A percentile compares a stretch with the other conserved stretches of the same genome.
Evolutionary conservation across 1,140 invertebrate species (phyloP).

Genomic region (Micrasema longulum): DNA sequence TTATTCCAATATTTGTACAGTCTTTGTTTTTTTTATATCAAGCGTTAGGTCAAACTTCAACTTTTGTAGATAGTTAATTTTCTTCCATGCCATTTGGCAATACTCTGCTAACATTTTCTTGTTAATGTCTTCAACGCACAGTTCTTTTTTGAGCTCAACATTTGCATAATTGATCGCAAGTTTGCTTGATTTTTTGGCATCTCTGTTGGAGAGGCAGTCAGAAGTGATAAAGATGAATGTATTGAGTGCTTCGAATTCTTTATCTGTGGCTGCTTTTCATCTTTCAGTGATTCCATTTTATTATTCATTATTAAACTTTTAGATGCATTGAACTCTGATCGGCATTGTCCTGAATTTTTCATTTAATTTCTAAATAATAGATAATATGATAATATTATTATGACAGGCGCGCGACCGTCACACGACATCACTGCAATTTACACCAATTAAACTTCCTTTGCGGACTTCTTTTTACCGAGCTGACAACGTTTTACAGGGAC

Average conservation of each 20-base stretch:
- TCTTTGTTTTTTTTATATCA: conserved; percentile 83
- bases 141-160: conserved; percentile 86
- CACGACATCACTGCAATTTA: too few relatives aligned
- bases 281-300: conserved; percentile 73
- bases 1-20: conserved; percentile 82
- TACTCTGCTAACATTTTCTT: conserved; percentile 79
- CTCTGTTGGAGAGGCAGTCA: conserved; percentile 84
- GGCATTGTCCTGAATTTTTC: conserved; percentile 86
- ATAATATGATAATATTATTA: too few relatives aligned
- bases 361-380: too few relatives aligned
- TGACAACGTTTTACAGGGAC: too few relatives aligned
- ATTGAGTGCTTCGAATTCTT: conserved; percentile 79
- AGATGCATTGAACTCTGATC: conserved; percentile 76
- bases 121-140: conserved; percentile 79
- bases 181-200: conserved; percentile 82
- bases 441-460: too few relatives aligned
- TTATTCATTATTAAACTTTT: conserved; percentile 73
- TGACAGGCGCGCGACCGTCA: too few relatives aligned
- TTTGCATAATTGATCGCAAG: conserved; percentile 87
- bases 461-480: too few relatives aligned
- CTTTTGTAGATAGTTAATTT: conserved; percentile 83
- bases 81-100: conserved; percentile 85
- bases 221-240: conserved; percentile 80
- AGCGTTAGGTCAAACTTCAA: conserved; percentile 79
- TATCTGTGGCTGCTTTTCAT: conserved; percentile 83